Evolutionary conservation across 2,888 invertebrate species (phyloP).

Genomic region (Athalia cordata): DNA sequence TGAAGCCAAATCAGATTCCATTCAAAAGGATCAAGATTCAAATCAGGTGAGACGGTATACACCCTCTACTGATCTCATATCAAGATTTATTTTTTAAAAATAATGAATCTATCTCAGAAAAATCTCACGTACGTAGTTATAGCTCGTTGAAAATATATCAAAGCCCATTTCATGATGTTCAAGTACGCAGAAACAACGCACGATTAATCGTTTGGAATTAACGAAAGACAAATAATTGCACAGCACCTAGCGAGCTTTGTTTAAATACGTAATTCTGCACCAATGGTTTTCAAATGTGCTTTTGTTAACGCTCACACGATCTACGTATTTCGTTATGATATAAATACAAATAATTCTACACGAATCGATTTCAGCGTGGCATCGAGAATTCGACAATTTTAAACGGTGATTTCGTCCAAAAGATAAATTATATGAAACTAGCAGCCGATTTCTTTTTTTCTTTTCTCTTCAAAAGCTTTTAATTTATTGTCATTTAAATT

Average conservation of each 20-base stretch:
- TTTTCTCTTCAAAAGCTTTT: no score
- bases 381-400: background rate
- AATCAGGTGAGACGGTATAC: background rate
- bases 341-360: background rate
- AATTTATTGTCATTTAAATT: no score
- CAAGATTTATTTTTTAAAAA: background rate
- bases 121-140: background rate
- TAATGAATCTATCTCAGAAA: background rate
- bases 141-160: background rate
- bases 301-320: background rate
- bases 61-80: background rate
- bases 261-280: constrained; percentile 16
- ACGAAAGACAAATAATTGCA: constrained; percentile 18
- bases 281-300: constrained; percentile 3
- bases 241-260: background rate
- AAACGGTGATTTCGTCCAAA: no score
- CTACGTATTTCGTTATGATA: no score
- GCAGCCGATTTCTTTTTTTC: no score
- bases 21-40: constrained; percentile 11
- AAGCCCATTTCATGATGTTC: background rate
- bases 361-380: background rate
- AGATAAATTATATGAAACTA: no score
- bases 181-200: background rate
- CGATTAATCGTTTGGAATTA: constrained; percentile 1
- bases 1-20: constrained; percentile 10